Base-by-base conservation (phyloP, 2,797 vertebrate genomes). In the Hemibagrus guttatus region DNA sequence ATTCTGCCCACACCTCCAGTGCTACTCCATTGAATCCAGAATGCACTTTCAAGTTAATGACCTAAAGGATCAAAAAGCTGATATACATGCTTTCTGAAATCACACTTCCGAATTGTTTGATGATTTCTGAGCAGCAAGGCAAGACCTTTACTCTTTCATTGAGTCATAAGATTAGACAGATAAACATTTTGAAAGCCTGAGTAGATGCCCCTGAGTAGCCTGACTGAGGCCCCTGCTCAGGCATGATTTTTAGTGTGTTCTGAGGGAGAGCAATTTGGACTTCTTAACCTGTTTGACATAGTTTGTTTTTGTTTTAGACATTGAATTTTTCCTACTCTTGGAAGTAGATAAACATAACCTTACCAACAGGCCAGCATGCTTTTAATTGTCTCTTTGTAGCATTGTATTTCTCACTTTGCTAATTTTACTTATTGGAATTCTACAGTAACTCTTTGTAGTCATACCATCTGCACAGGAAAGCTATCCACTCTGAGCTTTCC, bases 161-260 rank as follows among this genome's bases (percentile, higher is more conserved):
- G 92, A 91, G 91, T 93, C 93, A 91, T 89, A 89, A 91, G 92
- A 91, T 90, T 88, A 93, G 92, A 91, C 63, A 84, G 91, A 93
- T 95, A 95, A 96, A 95, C 94, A 96, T 95, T 95, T 94, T 92
- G 92, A 94, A 93, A 95, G 93, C 92, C 93, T 92, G 93, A 95
- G 94, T 94, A 93, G 93, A 49, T 39, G 35, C 35, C 35, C 92
- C 93, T 92, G 94, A 95, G 94, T 94, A 94, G 93, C 7, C 0
- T 75, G 75, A 56, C 8, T 75, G 26, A 79, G 31, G 31, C 21
- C 19, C 58, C 28, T 59, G 26, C 56, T 26, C 31, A 80, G 31
- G 56, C 56, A 61, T 39, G 76, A 42, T 42, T 39, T 80, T 80
- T 80, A 26, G 5, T 39, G 17, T 52, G 42, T 6, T 52, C n/a